phyloP scores from a whole-genome alignment of 2,113 vertebrate genomes.

The Picathartes gymnocephalus region DNA sequence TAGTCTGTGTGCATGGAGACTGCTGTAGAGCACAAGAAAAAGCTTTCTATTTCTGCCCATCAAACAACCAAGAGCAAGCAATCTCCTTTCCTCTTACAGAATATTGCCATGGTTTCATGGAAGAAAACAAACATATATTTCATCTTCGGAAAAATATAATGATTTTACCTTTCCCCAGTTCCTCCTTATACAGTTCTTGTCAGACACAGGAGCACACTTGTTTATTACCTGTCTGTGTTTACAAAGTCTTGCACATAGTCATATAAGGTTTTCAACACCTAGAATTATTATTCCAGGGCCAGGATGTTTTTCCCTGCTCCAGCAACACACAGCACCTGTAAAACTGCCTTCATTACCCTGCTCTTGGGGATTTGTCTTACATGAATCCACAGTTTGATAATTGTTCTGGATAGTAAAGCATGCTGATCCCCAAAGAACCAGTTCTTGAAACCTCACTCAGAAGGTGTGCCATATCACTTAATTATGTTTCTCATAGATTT shows the following conservation, averaged over 20 bases:
- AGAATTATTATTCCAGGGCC: neutral
- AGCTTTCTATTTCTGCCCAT: neutral
- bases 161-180: neutral
- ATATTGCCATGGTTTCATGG: neutral
- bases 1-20: neutral
- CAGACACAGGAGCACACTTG: neutral
- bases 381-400: neutral
- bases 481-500: neutral
- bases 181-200: neutral
- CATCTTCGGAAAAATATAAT: neutral
- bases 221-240: neutral
- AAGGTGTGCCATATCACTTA: neutral
- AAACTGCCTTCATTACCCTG: neutral
- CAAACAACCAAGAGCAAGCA: neutral
- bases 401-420: neutral
- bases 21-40: neutral
- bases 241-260: neutral
- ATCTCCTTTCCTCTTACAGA: neutral
- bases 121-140: constrained; percentile 10
- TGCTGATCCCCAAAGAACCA: neutral
- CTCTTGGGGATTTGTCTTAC: neutral
- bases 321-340: neutral
- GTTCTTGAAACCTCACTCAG: neutral
- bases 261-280: neutral
- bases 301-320: neutral